Evolutionary conservation across 2,888 invertebrate genomes (phyloP).

Genomic region (Mythimna loreyi): DNA sequence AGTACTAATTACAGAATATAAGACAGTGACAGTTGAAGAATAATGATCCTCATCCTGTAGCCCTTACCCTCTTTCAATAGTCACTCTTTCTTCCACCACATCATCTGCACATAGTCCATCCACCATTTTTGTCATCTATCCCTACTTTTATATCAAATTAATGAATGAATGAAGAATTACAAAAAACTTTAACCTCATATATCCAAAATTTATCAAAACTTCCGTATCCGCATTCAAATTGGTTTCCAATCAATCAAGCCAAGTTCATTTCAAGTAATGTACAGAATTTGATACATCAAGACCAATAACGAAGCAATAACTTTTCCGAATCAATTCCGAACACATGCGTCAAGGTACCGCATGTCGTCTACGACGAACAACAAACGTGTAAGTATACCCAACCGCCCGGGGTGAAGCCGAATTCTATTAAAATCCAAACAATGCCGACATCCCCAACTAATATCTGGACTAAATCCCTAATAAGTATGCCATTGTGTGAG

Average conservation of each 20-base stretch:
- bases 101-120: background rate
- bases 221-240: background rate
- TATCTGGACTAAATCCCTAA: constrained; percentile 91
- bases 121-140: background rate
- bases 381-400: constrained; percentile 76
- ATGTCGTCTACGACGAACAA: constrained; percentile 71
- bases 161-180: background rate
- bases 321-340: constrained; percentile 73
- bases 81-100: background rate
- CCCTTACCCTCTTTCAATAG: background rate
- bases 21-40: background rate
- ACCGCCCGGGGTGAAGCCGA: constrained; percentile 86
- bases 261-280: constrained; percentile 43
- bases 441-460: constrained; percentile 90
- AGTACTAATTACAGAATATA: background rate
- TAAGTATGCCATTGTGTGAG: constrained; percentile 91
- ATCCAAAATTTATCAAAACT: background rate
- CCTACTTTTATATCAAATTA: background rate
- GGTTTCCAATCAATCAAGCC: constrained; percentile 31
- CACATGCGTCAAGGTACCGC: constrained; percentile 75
- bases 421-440: constrained; percentile 91
- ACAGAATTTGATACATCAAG: constrained; percentile 63
- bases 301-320: constrained; percentile 63
- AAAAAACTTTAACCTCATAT: background rate
- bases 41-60: background rate